These are phyloP conservation scores for Elegia similella DNA, from an alignment of 2,888 invertebrate genomes.

Conservation along the genomic window DNA sequence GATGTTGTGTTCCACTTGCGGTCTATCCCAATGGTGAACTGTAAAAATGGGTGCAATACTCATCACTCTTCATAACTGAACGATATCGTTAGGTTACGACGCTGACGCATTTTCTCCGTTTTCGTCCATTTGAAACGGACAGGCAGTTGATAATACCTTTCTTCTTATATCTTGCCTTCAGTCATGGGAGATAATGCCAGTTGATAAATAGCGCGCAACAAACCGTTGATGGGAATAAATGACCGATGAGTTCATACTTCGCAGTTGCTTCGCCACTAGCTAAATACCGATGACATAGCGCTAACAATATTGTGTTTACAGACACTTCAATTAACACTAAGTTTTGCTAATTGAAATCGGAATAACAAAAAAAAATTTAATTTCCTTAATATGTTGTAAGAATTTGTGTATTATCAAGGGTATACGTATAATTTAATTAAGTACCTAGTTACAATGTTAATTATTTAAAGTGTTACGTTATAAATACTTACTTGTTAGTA, in stretches of 20 bases:
- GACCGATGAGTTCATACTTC: conserved; percentile 32
- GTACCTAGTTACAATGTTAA: no score
- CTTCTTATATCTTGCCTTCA: background rate
- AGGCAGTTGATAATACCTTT: no score
- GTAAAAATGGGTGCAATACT: no score
- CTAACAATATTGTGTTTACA: conserved; percentile 9
- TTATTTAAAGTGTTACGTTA: no score
- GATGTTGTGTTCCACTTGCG: no score
- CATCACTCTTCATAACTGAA: no score
- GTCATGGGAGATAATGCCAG: conserved; percentile 22
- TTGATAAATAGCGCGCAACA: conserved; percentile 24
- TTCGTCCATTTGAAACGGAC: no score
- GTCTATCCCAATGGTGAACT: no score
- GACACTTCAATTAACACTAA: conserved; percentile 21
- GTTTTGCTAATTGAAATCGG: conserved; percentile 2
- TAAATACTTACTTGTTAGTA: no score
- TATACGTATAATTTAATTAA: background rate
- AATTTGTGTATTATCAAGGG: conserved; percentile 2
- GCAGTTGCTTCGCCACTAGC: conserved; percentile 9
- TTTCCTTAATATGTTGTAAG: background rate
- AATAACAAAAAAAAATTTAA: background rate
- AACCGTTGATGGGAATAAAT: conserved; percentile 20
- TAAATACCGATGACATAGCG: background rate
- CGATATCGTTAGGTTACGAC: no score
- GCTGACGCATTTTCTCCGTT: no score